Evolutionary conservation across 2,888 invertebrate genomes (phyloP).

Genomic region (Drosophila atripex): DNA sequence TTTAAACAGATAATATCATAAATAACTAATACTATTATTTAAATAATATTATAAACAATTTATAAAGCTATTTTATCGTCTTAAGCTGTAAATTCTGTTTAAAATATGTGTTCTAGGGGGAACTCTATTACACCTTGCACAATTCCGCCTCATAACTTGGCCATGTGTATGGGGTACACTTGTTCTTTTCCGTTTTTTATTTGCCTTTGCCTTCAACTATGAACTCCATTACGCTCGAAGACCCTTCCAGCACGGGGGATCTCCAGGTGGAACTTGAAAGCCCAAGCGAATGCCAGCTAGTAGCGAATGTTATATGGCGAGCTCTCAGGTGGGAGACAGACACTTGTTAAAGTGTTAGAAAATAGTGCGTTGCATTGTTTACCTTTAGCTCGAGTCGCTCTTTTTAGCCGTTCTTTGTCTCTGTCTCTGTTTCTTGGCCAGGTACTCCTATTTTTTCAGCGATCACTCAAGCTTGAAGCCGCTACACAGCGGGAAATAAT

Average conservation of each 20-base stretch:
- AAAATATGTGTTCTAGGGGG: not conserved
- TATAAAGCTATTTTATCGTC: not conserved
- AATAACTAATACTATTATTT: conserved; percentile 2
- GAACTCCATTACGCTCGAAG: conserved; percentile 76
- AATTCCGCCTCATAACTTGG: conserved; percentile 13
- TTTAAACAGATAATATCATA: not conserved
- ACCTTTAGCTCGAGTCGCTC: conserved; percentile 70
- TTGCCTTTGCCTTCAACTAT: conserved; percentile 74
- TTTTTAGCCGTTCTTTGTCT: conserved; percentile 41
- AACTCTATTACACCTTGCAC: conserved; percentile 27
- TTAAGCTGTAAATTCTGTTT: not conserved
- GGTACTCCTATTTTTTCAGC: conserved; percentile 54
- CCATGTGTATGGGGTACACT: conserved; percentile 29
- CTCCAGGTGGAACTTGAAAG: conserved; percentile 60
- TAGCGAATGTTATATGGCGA: conserved; percentile 8
- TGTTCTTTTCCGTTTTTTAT: conserved; percentile 52
- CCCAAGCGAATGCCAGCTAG: conserved; percentile 32
- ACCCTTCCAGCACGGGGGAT: conserved; percentile 59
- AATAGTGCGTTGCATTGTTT: conserved; percentile 81
- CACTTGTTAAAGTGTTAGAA: conserved; percentile 79
- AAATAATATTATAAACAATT: not conserved
- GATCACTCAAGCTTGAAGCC: conserved; percentile 80
- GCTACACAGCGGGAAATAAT: conserved; percentile 40
- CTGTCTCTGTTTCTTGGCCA: conserved; percentile 26
- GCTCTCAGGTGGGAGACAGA: conserved; percentile 44